Evolutionary conservation across 2,888 invertebrate genomes (phyloP), one percentile per base, ranked within the genome.

Genomic region (Conchocele bisecta): DNA sequence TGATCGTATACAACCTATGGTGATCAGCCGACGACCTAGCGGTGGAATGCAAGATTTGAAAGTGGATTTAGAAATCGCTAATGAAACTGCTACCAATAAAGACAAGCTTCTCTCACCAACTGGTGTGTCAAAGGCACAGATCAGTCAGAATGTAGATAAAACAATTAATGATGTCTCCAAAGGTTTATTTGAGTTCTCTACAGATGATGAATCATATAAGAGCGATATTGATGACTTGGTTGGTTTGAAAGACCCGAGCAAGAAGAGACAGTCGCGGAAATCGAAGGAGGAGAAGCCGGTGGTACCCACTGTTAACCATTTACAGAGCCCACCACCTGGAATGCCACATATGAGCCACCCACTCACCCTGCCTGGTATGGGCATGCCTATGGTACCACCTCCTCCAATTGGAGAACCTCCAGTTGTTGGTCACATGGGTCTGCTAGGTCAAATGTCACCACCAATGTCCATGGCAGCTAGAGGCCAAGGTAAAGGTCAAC

Each of bases 131-230:
- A n/a, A n/a, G n/a, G 57, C 51, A 13, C 54, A 66, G 7, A 51
- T 63, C 15, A 79, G 82, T 79, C 86, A 83, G 57, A 95, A 95
- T 1, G 94, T 96, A 11, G 97, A 98, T 88, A 97, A 96, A 83
- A 94, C 96, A 15, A 97, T 97, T 77, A 97, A 98, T 81, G 97
- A 97, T 86, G 96, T 97, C 0, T 94, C 96, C 1, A 94, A 96
- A 79, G 95, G 95, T 86, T 58, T 90, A 87, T 86, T 90, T 81
- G 86, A 84, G 35, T 71, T 68, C 26, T 67, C 75, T 31, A 82
- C 81, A 53, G 75, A 67, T 39, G 75, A 67, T 42, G 75, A 75
- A 56, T 39, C 67, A 9, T 56, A 48, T 1, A 26, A 39, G 17
- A 54, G 44, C 22, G 39, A 46, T 28, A 67, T 46, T n/a, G 66